Evolutionary conservation across 2,797 vertebrate genomes (phyloP), one percentile per base, ranked within the genome.

Genomic region (Geotrypetes seraphini): DNA sequence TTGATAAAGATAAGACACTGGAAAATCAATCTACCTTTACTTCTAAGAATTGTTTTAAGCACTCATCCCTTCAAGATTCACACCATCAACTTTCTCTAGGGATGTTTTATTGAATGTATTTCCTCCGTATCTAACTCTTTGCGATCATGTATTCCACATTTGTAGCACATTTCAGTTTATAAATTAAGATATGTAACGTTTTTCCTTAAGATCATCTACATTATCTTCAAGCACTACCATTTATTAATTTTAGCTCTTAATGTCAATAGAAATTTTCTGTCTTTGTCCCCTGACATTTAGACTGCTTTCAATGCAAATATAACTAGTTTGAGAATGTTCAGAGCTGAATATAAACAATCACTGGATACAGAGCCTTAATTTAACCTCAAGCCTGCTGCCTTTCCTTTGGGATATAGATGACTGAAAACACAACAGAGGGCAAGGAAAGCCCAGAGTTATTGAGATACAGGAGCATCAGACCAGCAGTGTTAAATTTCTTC

Each of bases 301-400:
- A 14, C 44, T 43, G 21, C 28, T 31, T 43, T 43, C 40, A 56
- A 71, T 70, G 60, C 47, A 59, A 57, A 69, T 53, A 67, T 68
- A 46, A 18, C 65, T 71, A 68, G 53, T 62, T 62, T 69, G 58
- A 55, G 47, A 60, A 57, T 0, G 3, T 33, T 57, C 26, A 58
- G 34, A 27, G 31, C 50, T 69, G 68, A 53, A 54, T 53, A 69
- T 59, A 75, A 63, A 75, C 61, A 56, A 71, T 78, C 64, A 53
- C 63, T 53, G 22, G 54, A 59, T 60, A 62, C 47, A 67, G 52
- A 53, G 63, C 60, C 67, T 72, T 75, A 77, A 78, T 73, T 78
- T 75, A 78, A 74, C 75, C 63, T 65, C 57, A 39, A 49, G 56
- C 43, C 58, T 54, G 48, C 42, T 63, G 53, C 52, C 61, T 63